Evolutionary conservation across 2,888 invertebrate species (phyloP), one percentile per base, ranked within the genome.

Genomic region (Heliconius charithonia): DNA sequence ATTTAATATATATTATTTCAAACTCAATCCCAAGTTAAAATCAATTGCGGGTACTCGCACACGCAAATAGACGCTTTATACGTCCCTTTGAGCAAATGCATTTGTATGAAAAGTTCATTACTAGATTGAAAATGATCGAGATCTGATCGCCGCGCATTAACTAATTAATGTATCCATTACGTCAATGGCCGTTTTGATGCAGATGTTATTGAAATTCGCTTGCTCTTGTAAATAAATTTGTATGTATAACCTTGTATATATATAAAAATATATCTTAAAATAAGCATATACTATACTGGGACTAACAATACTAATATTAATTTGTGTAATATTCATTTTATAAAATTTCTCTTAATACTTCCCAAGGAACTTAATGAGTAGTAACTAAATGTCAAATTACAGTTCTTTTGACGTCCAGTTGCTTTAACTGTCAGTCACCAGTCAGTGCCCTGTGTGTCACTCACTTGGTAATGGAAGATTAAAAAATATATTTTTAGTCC

Each of bases 101-200:
- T 76, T 69, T 51, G 56, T 76, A 76, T 76, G 76, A 59, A 69
- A 76, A 76, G 37, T 76, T 76, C 76, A 76, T 69, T 76, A 76
- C 37, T 37, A 76, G 69, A 76, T 76, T 76, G 76, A 76, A 69
- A 76, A 76, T 76, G 69, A 62, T 67, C 22, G 51, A 69, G 69
- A 59, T 67, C 41, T 7, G 41, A 76, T 59, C 73, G 62, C 41
- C 59, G 41, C 22, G 74, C 74, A 74, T 74, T 74, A 65, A 74
- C 63, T 74, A 65, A 74, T 74, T 74, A 63, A 74, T 74, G 63
- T 25, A 41, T 74, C 45, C 41, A 63, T 41, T 63, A 45, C 74
- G 45, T 63, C 41, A 41, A 25, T 27, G 27, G 51, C 16, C n/a
- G 32, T 56, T 59, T 32, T 27, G 63, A 74, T 74, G 74, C 63